phyloP scores from a whole-genome alignment of 2,113 vertebrate genomes.

The Mobula birostris region DNA sequence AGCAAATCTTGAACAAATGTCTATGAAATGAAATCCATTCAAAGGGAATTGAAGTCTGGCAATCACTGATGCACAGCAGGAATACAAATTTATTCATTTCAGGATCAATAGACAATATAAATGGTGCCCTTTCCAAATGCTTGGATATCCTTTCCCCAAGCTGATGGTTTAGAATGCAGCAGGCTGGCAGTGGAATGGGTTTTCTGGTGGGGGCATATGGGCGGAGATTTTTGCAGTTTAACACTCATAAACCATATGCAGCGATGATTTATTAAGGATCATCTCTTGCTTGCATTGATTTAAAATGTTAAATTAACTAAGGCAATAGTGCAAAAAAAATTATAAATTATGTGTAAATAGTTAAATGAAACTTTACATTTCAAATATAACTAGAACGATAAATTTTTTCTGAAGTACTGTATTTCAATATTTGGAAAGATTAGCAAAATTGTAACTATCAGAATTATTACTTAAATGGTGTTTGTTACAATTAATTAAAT shows the following conservation, averaged over 20 bases:
- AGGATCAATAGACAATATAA: not conserved
- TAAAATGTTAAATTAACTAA: not conserved
- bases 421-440: conserved; percentile 16
- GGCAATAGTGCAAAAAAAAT: not conserved
- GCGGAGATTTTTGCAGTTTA: not conserved
- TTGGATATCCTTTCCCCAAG: not conserved
- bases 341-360: not conserved
- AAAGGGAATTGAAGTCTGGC: not conserved
- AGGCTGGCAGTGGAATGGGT: not conserved
- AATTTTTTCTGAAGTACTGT: not conserved
- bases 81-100: not conserved
- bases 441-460: not conserved
- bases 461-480: not conserved
- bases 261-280: not conserved
- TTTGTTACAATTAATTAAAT: not conserved
- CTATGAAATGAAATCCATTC: not conserved
- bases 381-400: not conserved
- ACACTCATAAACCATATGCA: not conserved
- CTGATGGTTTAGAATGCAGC: not conserved
- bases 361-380: not conserved
- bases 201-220: not conserved
- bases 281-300: not conserved
- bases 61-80: not conserved
- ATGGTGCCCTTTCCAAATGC: not conserved
- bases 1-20: not conserved